These are phyloP conservation scores for Acrocera orbiculus DNA, from an alignment of 2,888 invertebrate genomes.

Conservation along the genomic window DNA sequence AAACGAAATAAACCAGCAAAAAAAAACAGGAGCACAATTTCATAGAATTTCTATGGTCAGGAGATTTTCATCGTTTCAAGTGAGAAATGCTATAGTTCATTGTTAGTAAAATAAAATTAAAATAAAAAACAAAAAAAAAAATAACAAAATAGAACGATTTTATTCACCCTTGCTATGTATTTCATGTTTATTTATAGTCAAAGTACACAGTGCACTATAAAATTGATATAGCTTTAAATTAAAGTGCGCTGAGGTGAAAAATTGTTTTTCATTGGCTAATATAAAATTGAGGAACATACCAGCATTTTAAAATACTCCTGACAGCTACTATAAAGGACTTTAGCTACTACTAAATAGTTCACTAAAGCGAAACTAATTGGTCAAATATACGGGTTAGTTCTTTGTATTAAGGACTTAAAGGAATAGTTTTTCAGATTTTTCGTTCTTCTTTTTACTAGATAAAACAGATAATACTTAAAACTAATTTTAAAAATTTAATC, in stretches of 20 bases:
- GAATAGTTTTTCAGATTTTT: too few relatives aligned
- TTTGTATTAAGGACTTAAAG: too few relatives aligned
- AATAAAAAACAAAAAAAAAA: constrained; percentile 11
- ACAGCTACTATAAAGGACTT: constrained; percentile 7
- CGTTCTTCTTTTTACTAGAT: too few relatives aligned
- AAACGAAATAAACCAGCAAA: constrained; percentile 3
- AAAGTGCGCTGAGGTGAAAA: constrained; percentile 32
- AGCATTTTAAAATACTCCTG: constrained; percentile 5
- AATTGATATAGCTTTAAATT: constrained; percentile 20
- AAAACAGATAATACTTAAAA: background rate
- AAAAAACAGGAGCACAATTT: constrained; percentile 1
- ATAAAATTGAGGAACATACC: constrained; percentile 8
- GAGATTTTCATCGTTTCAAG: constrained; percentile 3
- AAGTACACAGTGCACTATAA: constrained; percentile 2
- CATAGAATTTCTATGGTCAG: constrained; percentile 1
- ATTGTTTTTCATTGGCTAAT: constrained; percentile 22
- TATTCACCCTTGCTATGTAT: constrained; percentile 10
- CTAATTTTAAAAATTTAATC: background rate
- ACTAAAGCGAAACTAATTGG: constrained; percentile 12
- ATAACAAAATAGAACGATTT: too few relatives aligned
- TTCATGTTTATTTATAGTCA: constrained; percentile 12
- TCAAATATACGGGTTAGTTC: constrained; percentile 5
- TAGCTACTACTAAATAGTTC: constrained; percentile 9
- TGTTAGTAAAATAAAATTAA: too few relatives aligned
- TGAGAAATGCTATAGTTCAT: too few relatives aligned